Base-by-base conservation (phyloP, 2,888 invertebrate species). In the Sinohyriopsis cumingii region DNA sequence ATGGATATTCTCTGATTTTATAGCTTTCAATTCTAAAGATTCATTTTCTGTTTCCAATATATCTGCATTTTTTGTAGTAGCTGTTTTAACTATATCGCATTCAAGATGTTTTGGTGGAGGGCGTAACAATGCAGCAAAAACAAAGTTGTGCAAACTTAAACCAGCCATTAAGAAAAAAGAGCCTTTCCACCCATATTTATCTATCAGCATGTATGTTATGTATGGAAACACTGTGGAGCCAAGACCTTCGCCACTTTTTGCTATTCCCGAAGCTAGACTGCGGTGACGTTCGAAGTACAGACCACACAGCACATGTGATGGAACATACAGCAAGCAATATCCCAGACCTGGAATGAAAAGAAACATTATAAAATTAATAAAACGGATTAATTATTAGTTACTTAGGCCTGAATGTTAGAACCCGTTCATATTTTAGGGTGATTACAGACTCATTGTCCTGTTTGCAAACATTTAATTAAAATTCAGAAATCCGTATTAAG, bases 221-320 rank as follows among this genome's bases (percentile, higher is more conserved):
- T 84, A 80, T 3, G 87, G 86, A 67, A 86, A 84, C 18, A 86
- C 61, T 15, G 83, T 78, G n/a, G 76, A 75, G 15, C 86, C 87
- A 15, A 86, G 63, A 22, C 85, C 86, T 7, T 83, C 84, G 1
- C 86, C 87, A 57, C 83, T 81, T 2, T 84, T 85, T 18, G 82
- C 84, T 19, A 86, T 76, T 9, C 85, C 86, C 33, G 86, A 84
- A 20, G 86, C 81, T 24, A 87, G 64, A 65, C 84, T 86, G 19
- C 83, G 77, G 57, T 85, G 78, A 65, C 84, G 82, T 66, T 82
- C 77, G 65, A 81, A 87, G 75, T 87, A 86, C 53, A 86, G 69
- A 3, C 86, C 87, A 63, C 84, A 82, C 25, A 87, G 78, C 9
- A 86, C 84, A 69, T 85, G 86, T 6, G 86, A 87, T 22, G 87